Evolutionary conservation across 2,888 invertebrate genomes (phyloP), one percentile per base, ranked within the genome.

Genomic region (Amblyjoppa proteus): DNA sequence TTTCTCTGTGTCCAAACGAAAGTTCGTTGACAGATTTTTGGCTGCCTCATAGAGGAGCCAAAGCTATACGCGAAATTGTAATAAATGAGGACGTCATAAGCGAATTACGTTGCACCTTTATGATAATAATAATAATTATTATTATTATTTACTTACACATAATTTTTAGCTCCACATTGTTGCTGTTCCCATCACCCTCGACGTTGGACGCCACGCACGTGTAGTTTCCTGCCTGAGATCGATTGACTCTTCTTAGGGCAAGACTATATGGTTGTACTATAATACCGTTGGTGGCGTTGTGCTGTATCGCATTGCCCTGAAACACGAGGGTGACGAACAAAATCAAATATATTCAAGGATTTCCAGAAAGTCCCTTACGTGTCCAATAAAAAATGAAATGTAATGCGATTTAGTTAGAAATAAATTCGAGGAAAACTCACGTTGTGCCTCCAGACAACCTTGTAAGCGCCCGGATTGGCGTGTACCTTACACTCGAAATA

Each of bases 181-280:
- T 96, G 88, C 98, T 98, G 91, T 96, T 96, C 11, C 98, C 98
- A 90, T 98, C 98, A 0, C 98, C 98, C 94, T 98, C 98, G 16
- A 98, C 97, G 93, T 98, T 98, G 71, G 97, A 98, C 2, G 98
- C 98, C 34, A 97, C 97, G 94, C 98, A 98, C 51, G 97, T 96
- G 94, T 98, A 98, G 94, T 97, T 97, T 74, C 98, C 98, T 1
- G 97, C 97, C 93, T 97, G 97, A 88, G 96, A 96, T 90, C 97
- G 96, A 83, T 96, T 96, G 61, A 98, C 97, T 75, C 96, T 96
- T 94, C 98, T 97, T 86, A 98, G 94, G 0, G 97, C 98, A 89
- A 98, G 94, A 93, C 97, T 97, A 82, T 97, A 97, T 91, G 97
- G 97, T 90, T 97, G 97, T 85, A 98, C 97, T 92, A 98, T 98